Evolutionary conservation across 2,797 vertebrate species (phyloP).

Genomic region (Chloroceryle amazona): DNA sequence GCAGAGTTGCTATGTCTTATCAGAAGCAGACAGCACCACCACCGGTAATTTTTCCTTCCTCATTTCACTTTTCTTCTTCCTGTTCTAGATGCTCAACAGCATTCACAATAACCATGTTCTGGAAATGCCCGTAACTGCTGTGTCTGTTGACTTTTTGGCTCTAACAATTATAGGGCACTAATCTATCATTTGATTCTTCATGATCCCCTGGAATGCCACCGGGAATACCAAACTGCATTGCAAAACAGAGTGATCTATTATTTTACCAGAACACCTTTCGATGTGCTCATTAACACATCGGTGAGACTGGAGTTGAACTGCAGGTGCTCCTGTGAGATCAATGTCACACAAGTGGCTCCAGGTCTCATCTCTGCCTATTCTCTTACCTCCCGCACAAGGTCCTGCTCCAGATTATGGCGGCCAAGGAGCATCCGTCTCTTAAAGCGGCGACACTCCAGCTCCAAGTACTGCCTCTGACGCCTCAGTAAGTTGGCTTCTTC

Average conservation of each 20-base stretch:
- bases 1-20: background rate
- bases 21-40: background rate
- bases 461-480: conserved; percentile 95
- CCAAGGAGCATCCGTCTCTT: conserved; percentile 96
- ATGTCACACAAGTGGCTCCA: background rate
- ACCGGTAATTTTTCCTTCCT: conserved; percentile 37
- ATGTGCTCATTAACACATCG: background rate
- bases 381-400: conserved; percentile 93
- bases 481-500: conserved; percentile 96
- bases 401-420: conserved; percentile 96
- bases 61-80: conserved; percentile 51
- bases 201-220: background rate
- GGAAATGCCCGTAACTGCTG: background rate
- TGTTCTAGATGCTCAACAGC: conserved; percentile 35
- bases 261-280: background rate
- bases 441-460: conserved; percentile 96
- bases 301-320: fast-evolving
- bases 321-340: background rate
- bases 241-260: background rate
- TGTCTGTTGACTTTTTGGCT: background rate
- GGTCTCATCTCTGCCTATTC: background rate
- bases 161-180: background rate
- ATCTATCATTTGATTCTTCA: background rate
- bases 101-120: conserved; percentile 17
- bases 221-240: background rate